Evolutionary conservation across 2,797 vertebrate species (phyloP).

Genomic region (Centropyge bicolor): DNA sequence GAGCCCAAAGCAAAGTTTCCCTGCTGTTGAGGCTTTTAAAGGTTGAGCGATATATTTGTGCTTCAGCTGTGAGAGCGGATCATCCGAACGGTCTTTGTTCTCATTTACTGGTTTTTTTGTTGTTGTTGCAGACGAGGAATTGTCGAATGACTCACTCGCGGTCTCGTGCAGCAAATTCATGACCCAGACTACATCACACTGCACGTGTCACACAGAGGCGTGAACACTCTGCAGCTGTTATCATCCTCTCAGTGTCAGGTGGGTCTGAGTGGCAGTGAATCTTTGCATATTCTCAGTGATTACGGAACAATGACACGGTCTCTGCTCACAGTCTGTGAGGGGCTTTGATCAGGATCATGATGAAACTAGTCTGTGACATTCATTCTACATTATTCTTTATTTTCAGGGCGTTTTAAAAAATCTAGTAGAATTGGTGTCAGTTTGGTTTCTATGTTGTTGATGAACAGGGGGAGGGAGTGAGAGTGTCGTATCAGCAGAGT

Average conservation of each 20-base stretch:
- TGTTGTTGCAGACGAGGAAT: not conserved
- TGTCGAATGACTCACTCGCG: not conserved
- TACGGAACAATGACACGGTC: constrained; percentile 14
- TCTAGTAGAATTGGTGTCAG: not conserved
- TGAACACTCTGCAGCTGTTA: not conserved
- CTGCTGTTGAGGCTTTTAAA: not conserved
- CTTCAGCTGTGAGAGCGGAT: not conserved
- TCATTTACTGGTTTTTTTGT: not conserved
- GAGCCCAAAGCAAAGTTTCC: not conserved
- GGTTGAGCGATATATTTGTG: not conserved
- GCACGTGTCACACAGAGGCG: not conserved
- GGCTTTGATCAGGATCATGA: not conserved
- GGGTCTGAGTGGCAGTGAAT: not conserved
- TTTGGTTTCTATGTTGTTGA: not conserved
- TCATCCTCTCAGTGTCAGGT: not conserved
- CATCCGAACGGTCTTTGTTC: not conserved
- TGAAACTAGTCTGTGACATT: not conserved
- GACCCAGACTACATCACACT: not conserved
- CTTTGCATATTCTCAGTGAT: constrained; percentile 40
- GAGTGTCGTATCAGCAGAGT: constrained; percentile 7
- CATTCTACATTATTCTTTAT: constrained; percentile 2
- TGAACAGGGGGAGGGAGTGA: constrained; percentile 1
- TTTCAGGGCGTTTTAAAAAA: constrained; percentile 8
- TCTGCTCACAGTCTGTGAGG: constrained; percentile 16
- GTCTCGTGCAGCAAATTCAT: not conserved